These are phyloP conservation scores for Beroe ovata DNA, from an alignment of 37 sponge, comb jelly and placozoan species.

Conservation along the genomic window DNA sequence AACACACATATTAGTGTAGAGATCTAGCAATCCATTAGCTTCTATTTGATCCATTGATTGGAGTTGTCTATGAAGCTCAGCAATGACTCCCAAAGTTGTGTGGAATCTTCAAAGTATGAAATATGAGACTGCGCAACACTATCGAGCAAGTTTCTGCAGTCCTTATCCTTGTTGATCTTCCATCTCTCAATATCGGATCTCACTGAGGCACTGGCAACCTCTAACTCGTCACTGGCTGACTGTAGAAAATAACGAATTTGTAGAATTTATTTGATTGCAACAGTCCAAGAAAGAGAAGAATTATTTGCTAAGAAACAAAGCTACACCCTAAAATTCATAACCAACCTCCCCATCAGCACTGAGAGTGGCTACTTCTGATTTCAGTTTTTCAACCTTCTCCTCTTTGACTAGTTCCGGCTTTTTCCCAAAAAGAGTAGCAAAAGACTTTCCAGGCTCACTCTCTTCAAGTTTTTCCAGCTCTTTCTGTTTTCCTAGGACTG, in stretches of 20 bases:
- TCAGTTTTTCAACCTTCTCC: constrained; percentile 20
- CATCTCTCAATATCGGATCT: constrained; percentile 62
- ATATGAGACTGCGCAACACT: background rate
- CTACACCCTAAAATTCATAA: background rate
- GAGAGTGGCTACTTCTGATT: constrained; percentile 25
- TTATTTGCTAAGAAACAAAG: background rate
- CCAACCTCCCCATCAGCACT: constrained; percentile 56
- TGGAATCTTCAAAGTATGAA: background rate
- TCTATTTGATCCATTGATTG: background rate
- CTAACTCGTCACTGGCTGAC: constrained; percentile 31
- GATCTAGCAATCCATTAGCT: too few species aligned
- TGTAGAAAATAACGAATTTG: too few species aligned
- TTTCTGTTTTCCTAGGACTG: constrained; percentile 47
- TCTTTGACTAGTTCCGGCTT: constrained; percentile 37
- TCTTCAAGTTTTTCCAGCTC: constrained; percentile 52
- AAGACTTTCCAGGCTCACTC: constrained; percentile 60
- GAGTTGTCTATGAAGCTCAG: constrained; percentile 4
- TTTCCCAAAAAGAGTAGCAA: constrained; percentile 56
- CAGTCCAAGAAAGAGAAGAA: too few species aligned
- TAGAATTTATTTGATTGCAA: background rate
- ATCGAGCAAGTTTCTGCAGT: constrained; percentile 2
- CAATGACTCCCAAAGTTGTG: background rate
- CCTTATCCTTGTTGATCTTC: constrained; percentile 63
- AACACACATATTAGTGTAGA: too few species aligned
- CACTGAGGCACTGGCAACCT: constrained; percentile 48